phyloP scores from a whole-genome alignment of 2,888 invertebrate species.

The Altica lythri region DNA sequence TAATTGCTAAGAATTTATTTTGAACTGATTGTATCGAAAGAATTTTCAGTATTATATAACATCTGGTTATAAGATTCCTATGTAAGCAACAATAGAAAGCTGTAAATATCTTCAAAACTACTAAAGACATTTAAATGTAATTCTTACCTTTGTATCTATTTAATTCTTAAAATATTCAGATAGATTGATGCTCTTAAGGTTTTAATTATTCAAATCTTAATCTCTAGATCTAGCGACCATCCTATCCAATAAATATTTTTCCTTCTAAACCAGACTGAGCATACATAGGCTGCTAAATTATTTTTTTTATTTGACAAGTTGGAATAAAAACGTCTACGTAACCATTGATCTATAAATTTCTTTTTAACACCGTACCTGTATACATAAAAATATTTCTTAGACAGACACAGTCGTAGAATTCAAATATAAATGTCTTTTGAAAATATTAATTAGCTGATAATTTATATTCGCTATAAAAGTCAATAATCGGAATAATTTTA shows the following conservation, averaged over 20 bases:
- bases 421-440: conserved; percentile 26
- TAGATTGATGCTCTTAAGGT: conserved; percentile 44
- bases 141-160: too few relatives aligned
- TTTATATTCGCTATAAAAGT: conserved; percentile 22
- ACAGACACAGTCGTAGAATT: conserved; percentile 19
- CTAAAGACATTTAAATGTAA: too few relatives aligned
- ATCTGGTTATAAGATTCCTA: too few relatives aligned
- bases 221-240: conserved; percentile 26
- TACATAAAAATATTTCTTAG: conserved; percentile 28
- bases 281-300: conserved; percentile 27
- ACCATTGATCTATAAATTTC: conserved; percentile 31
- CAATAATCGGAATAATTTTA: conserved; percentile 14
- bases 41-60: too few relatives aligned
- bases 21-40: too few relatives aligned
- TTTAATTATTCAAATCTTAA: conserved; percentile 36
- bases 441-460: conserved; percentile 29
- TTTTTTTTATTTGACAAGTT: conserved; percentile 31
- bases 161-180: too few relatives aligned
- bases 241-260: conserved; percentile 31
- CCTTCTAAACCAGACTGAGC: conserved; percentile 21
- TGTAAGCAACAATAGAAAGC: too few relatives aligned
- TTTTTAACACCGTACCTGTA: conserved; percentile 23
- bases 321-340: conserved; percentile 32
- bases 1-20: too few relatives aligned
- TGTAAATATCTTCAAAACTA: too few relatives aligned